A percentile compares a stretch with the other conserved stretches of the same genome.
phyloP scores from a whole-genome alignment of 2,888 invertebrate species.

The Melinopterus prodromus region DNA sequence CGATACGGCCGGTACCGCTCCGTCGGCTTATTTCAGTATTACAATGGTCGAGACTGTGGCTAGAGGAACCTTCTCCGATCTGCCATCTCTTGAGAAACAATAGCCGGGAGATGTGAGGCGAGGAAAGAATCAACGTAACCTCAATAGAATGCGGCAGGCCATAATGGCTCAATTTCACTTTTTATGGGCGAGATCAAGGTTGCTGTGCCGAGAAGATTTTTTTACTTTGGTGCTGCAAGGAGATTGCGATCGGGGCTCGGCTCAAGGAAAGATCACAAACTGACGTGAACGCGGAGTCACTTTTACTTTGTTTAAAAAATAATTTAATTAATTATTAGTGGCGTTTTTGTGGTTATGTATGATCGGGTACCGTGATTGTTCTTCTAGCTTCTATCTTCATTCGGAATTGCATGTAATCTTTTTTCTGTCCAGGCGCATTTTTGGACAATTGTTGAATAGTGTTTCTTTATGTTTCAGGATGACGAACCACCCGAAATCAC shows the following conservation, averaged over 20 bases:
- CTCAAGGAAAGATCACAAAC: not conserved
- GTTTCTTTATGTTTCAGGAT: conserved; percentile 69
- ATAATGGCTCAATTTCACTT: conserved; percentile 30
- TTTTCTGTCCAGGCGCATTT: not conserved
- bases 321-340: not conserved
- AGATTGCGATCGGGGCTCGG: not conserved
- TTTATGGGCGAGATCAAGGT: conserved; percentile 30
- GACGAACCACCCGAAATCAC: conserved; percentile 96
- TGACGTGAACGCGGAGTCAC: not conserved
- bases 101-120: not conserved
- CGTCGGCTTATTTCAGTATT: not conserved
- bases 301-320: not conserved
- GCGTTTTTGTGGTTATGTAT: not conserved
- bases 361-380: not conserved
- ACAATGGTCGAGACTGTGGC: not conserved
- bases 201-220: not conserved
- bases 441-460: not conserved
- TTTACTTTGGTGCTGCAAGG: not conserved
- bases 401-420: not conserved
- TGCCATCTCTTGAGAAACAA: not conserved
- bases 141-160: not conserved
- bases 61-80: not conserved
- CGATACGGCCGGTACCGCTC: not conserved
- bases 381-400: too few species aligned
- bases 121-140: not conserved